Evolutionary conservation across 1,140 invertebrate genomes (phyloP), one percentile per base, ranked within the genome.

Genomic region (Cotesia vestalis): DNA sequence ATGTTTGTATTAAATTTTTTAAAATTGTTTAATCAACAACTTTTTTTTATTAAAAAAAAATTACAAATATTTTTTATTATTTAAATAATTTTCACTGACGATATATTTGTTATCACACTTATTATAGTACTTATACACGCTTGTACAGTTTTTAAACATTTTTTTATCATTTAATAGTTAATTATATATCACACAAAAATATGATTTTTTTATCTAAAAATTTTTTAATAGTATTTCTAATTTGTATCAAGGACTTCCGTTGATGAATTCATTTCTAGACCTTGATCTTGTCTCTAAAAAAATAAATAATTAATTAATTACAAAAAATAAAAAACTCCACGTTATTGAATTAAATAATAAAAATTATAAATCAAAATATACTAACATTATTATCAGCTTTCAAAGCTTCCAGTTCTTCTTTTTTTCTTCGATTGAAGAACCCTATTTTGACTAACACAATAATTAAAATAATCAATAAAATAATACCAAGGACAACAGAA

Each of bases 361-460:
- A 59, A 9, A 70, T 67, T 61, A 59, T 59, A 4, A 17, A 55
- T 17, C 12, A 55, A 55, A 4, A 8, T 17, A 20, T 38, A 76
- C 73, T 73, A 53, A 79, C 78, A 38, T 74, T 71, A 40, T 60
- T 64, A 35, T 75, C 73, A 8, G 76, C 76, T 74, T 78, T 84
- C 11, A 86, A 72, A 4, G 76, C 78, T 61, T 83, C 71, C 8
- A 86, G 75, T 51, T 86, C 78, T 55, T 81, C 71, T 64, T 76
- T 84, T 55, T 78, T 82, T 63, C 81, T 83, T 67, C 85, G 74
- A 38, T 81, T 75, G 55, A 86, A 87, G 67, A 87, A 87, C 34
- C 86, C 86, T 34, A 86, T 73, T 77, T 85, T 85, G 51, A 84
- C 69, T 3, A 88, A 74, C 60, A 72, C 78, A 20, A 83, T 62